Evolutionary conservation across 2,113 vertebrate genomes (phyloP).

Genomic region (Pachypanchax playfairii): DNA sequence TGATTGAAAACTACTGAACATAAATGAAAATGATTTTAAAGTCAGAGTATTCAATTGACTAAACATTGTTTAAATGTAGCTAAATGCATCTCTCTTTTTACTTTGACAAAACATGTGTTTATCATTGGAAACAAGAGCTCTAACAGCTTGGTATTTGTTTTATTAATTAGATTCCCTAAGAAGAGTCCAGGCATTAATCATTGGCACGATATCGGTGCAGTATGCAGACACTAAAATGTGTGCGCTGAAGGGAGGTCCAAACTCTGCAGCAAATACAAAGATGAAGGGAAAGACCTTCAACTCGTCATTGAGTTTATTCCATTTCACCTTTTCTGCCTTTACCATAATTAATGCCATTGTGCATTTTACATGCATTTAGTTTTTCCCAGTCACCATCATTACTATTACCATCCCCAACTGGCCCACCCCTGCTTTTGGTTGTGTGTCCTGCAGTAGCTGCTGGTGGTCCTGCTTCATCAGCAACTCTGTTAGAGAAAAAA

Average conservation of each 20-base stretch:
- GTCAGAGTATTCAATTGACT: not conserved
- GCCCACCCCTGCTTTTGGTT: slow-evolving; percentile 5
- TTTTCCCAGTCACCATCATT: no score
- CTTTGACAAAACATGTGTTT: not conserved
- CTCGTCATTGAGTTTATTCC: not conserved
- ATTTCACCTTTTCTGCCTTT: no score
- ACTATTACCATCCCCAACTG: not conserved
- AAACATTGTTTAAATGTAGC: not conserved
- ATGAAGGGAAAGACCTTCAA: not conserved
- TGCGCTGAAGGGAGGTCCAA: not conserved
- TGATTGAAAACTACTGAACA: not conserved
- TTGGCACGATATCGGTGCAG: not conserved
- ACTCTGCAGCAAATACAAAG: not conserved
- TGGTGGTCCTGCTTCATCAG: slow-evolving; percentile 54
- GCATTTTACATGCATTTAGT: not conserved
- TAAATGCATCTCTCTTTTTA: not conserved
- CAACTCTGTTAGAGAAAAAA: slow-evolving; percentile 35
- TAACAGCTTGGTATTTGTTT: not conserved
- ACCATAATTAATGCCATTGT: not conserved
- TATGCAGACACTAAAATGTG: not conserved
- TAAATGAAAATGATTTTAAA: not conserved
- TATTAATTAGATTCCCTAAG: not conserved
- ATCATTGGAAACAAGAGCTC: not conserved
- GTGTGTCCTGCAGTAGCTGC: slow-evolving; percentile 34
- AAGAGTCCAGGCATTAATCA: not conserved